These are phyloP conservation scores for Lepidocolaptes lacrymiger DNA, from an alignment of 2,797 vertebrate genomes.

Conservation along the genomic window DNA sequence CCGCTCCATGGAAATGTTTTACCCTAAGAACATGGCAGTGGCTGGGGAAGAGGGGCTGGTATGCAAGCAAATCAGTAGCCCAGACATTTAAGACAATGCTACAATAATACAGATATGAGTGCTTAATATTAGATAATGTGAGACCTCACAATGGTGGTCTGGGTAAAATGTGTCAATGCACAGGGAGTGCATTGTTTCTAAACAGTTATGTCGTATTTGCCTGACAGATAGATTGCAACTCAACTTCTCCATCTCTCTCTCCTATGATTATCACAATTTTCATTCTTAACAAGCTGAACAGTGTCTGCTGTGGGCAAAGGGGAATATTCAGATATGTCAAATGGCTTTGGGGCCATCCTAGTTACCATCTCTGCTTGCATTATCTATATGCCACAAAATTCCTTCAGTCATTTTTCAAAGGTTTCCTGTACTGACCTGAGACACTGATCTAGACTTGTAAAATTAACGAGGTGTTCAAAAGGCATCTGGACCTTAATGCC, in stretches of 20 bases:
- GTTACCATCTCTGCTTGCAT: neutral
- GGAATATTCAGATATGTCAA: neutral
- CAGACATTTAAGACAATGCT: neutral
- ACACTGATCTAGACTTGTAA: neutral
- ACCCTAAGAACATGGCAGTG: neutral
- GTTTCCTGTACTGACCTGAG: neutral
- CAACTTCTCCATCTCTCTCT: neutral
- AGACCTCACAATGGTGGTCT: neutral
- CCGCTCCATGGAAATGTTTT: neutral
- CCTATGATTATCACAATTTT: neutral
- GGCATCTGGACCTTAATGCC: neutral
- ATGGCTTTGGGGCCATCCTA: neutral
- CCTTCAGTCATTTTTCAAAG: neutral
- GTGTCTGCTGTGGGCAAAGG: neutral
- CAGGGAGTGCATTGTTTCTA: neutral
- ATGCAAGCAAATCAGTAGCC: neutral
- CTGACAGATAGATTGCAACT: neutral
- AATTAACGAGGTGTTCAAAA: neutral
- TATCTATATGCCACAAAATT: neutral
- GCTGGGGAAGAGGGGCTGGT: rapidly evolving
- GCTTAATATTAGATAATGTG: neutral
- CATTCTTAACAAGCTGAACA: neutral
- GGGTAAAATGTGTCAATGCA: neutral
- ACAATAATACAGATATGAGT: neutral
- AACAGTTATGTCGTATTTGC: neutral